Base-by-base conservation (phyloP, 2,797 vertebrate species). In the Tangara arthus region DNA sequence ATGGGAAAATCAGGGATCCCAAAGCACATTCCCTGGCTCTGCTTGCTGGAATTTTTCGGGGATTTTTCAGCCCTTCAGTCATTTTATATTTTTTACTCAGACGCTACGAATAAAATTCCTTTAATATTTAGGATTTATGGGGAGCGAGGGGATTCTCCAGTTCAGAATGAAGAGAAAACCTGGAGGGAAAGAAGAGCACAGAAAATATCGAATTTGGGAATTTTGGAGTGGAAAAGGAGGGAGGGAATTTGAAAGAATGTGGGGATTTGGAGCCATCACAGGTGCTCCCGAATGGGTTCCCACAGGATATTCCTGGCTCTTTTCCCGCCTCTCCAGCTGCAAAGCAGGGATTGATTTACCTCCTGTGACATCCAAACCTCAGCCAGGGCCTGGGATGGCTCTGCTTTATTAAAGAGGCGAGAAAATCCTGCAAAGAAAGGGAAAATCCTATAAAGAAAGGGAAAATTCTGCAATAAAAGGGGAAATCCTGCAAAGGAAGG, bases 11-110 rank as follows among this genome's bases (percentile, higher is more conserved):
- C 1, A 1, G 15, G 23, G 49, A 32, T 49, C 46, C 55, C 82
- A 46, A 15, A 88, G 71, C 57, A 24, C 76, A 75, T 94, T 94
- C 85, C 55, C 85, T 94, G 93, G 93, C 87, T 11, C 30, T 1
- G 14, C 60, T 46, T 1, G 8, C 82, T 73, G 75, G 49, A 56
- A 89, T 85, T 52, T 52, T 49, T 23, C 7, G 19, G 32, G 42
- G 69, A 53, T 89, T 77, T 83, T 77, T 69, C 37, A 89, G 71
- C 27, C 37, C 35, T 83, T 75, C 2, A 4, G 69, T 35, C n/a
- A 14, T 64, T 37, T 60, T 23, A 1, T 59, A 3, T 65, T 23
- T 27, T 34, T 53, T 28, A 8, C 68, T 32, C 23, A 34, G 57
- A 32, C 11, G 7, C 24, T 8, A 15, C 13, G 6, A 65, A 72